phyloP scores from a whole-genome alignment of 2,797 vertebrate genomes.

The Acropternis orthonyx region DNA sequence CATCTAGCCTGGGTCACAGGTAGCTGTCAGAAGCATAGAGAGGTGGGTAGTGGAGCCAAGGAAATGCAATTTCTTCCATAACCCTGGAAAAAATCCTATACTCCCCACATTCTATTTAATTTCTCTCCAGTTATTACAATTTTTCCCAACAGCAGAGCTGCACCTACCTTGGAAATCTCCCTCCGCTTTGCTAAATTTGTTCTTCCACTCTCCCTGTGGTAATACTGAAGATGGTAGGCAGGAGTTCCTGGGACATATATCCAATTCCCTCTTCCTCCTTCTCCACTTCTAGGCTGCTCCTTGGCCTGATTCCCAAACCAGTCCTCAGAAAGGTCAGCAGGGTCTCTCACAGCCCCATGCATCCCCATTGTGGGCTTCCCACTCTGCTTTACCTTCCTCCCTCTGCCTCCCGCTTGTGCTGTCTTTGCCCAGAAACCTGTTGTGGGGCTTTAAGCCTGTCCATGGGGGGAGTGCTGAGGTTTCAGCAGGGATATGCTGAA shows the following conservation, averaged over 20 bases:
- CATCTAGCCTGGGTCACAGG: neutral
- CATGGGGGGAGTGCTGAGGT: fast-evolving
- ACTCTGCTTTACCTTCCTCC: neutral
- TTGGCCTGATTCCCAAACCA: neutral
- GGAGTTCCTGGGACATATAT: fast-evolving
- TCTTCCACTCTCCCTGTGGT: neutral
- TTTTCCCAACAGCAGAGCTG: neutral
- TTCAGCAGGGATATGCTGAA: neutral
- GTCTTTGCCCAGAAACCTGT: neutral
- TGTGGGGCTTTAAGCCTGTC: neutral
- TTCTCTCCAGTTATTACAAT: neutral
- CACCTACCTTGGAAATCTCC: neutral
- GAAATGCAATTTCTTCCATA: neutral
- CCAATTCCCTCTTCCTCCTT: neutral
- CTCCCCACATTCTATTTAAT: neutral
- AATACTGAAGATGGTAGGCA: neutral
- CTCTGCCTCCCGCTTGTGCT: neutral
- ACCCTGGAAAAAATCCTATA: neutral
- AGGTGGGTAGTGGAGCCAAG: neutral
- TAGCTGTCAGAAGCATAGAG: neutral
- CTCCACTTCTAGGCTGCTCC: neutral
- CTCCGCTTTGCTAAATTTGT: neutral
- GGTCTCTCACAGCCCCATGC: neutral
- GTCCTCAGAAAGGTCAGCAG: neutral
- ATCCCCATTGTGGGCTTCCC: fast-evolving